Conservation (phyloP, 2,888 invertebrate species). For the Oxycera nigricornis region DNA sequence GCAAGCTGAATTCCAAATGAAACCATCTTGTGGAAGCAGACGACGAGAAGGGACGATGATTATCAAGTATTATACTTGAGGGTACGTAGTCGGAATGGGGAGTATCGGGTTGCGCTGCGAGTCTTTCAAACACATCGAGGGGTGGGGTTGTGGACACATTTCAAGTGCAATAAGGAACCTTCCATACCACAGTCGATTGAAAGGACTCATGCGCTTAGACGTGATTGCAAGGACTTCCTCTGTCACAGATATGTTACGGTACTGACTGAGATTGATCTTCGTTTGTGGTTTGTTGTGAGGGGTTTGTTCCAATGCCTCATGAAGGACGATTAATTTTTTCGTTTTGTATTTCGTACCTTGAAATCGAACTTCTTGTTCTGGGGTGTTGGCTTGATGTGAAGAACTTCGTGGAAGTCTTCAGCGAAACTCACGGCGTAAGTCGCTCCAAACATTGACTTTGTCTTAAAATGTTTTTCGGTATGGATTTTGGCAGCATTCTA, state of each 20-base stretch:
- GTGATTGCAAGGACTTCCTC: not conserved
- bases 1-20: constrained; percentile 26
- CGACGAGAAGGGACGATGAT: not conserved
- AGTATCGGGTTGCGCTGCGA: not conserved
- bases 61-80: not conserved
- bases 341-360: no score
- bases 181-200: not conserved
- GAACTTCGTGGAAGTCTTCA: no score
- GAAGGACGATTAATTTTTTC: no score
- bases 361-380: no score
- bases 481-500: no score
- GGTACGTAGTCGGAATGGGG: not conserved
- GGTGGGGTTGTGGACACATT: not conserved
- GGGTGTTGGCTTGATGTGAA: no score
- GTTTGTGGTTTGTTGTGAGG: not conserved
- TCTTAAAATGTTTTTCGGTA: no score
- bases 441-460: no score
- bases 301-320: constrained; percentile 12
- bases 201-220: not conserved
- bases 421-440: no score
- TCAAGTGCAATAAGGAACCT: constrained; percentile 28
- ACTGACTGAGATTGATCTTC: not conserved
- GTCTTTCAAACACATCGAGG: not conserved
- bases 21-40: not conserved
- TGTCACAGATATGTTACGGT: not conserved